Percentiles rank a stretch among this genome's conserved stretches.
These are phyloP conservation scores for Marmota monax DNA, from an alignment of 2,113 vertebrate species.

Conservation along the genomic window DNA sequence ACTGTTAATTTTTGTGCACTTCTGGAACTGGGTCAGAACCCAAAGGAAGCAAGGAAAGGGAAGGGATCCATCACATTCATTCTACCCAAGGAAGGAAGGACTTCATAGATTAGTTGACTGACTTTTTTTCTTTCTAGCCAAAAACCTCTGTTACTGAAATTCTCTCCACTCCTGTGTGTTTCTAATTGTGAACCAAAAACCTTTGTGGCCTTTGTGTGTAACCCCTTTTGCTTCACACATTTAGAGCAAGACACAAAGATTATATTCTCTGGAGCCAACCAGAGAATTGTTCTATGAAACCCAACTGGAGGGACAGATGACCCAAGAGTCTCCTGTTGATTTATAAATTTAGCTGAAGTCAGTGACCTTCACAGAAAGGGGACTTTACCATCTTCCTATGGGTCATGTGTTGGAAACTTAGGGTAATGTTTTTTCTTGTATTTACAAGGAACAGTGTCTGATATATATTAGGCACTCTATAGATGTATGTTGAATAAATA, in stretches of 20 bases:
- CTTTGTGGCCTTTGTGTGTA: background rate
- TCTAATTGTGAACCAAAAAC: background rate
- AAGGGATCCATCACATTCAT: background rate
- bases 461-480: background rate
- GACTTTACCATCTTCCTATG: background rate
- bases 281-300: background rate
- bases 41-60: background rate
- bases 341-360: background rate
- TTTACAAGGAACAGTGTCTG: background rate
- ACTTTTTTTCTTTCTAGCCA: background rate
- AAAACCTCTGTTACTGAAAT: background rate
- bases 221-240: background rate
- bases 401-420: background rate
- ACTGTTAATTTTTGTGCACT: background rate
- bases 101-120: background rate
- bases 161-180: background rate
- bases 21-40: background rate
- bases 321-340: background rate
- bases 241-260: background rate
- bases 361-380: background rate
- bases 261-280: background rate
- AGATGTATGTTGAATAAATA: constrained; percentile 29
- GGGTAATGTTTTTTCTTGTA: background rate
- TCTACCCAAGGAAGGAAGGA: background rate
- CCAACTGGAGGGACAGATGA: background rate